These are phyloP conservation scores for Hydractinia symbiolongicarpus DNA, from an alignment of 30 jellyfish, hydroid and myxozoan species.

Conservation along the genomic window DNA sequence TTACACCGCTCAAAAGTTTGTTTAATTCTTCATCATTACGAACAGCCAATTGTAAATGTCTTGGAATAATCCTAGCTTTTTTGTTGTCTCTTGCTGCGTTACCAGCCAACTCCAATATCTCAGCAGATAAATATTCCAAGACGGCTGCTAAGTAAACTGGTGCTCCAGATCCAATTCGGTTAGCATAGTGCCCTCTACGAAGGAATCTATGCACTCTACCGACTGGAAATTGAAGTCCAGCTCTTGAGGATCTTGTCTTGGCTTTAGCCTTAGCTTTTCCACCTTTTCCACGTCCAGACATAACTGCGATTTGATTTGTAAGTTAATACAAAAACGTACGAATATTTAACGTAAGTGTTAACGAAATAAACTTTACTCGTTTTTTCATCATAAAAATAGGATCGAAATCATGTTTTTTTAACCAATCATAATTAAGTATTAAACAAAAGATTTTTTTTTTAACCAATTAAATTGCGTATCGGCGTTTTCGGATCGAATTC, in stretches of 20 bases:
- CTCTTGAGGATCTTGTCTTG: constrained; percentile 71
- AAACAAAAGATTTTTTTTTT: too few species aligned
- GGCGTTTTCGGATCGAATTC: too few species aligned
- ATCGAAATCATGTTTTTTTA: too few species aligned
- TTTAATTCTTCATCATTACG: constrained; percentile 93
- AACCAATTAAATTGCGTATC: too few species aligned
- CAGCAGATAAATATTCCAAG: constrained; percentile 93
- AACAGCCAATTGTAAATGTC: constrained; percentile 94
- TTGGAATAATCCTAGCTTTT: constrained; percentile 82
- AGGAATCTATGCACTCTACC: constrained; percentile 86
- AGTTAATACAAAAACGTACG: too few species aligned
- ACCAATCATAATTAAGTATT: too few species aligned
- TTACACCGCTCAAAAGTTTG: constrained; percentile 89
- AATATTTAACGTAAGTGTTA: too few species aligned
- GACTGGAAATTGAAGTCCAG: constrained; percentile 97
- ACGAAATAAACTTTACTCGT: too few species aligned
- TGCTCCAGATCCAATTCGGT: constrained; percentile 88
- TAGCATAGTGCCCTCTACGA: constrained; percentile 81
- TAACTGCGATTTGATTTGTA: not conserved
- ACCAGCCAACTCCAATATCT: constrained; percentile 96
- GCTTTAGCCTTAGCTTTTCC: constrained; percentile 60
- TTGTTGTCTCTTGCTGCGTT: constrained; percentile 99
- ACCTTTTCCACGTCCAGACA: constrained; percentile 98
- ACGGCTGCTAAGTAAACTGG: constrained; percentile 98
- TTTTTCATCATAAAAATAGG: too few species aligned